Evolutionary conservation across 2,797 vertebrate species (phyloP).

Genomic region (Notamacropus eugenii): DNA sequence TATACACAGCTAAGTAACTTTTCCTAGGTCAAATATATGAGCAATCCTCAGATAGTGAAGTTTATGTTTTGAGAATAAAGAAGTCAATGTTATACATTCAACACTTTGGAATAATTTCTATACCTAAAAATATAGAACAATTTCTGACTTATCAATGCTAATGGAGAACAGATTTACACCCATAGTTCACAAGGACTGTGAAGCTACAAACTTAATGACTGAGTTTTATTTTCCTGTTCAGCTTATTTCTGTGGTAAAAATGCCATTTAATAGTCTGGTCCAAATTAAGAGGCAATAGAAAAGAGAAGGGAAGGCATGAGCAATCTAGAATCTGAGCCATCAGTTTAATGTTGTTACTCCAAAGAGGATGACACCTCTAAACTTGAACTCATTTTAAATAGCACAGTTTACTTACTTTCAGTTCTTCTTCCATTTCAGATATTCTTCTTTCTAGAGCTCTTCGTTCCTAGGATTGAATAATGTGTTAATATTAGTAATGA

Average conservation of each 20-base stretch:
- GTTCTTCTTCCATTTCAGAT: constrained; percentile 99
- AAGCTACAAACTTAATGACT: constrained; percentile 41
- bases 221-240: constrained; percentile 42
- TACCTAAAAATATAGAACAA: not conserved
- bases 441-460: constrained; percentile 99
- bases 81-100: not conserved
- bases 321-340: not conserved
- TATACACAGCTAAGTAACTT: not conserved
- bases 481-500: constrained; percentile 70
- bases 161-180: not conserved
- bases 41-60: not conserved
- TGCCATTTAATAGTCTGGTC: not conserved
- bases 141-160: not conserved
- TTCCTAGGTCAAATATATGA: not conserved
- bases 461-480: constrained; percentile 91
- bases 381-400: not conserved
- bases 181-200: constrained; percentile 30
- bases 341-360: not conserved
- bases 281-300: constrained; percentile 40
- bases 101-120: not conserved
- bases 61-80: not conserved
- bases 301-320: constrained; percentile 28
- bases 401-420: constrained; percentile 92
- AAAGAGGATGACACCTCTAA: not conserved
- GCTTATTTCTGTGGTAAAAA: not conserved